Evolutionary conservation across 2,797 vertebrate species (phyloP).

Genomic region (Babyrousa celebensis): DNA sequence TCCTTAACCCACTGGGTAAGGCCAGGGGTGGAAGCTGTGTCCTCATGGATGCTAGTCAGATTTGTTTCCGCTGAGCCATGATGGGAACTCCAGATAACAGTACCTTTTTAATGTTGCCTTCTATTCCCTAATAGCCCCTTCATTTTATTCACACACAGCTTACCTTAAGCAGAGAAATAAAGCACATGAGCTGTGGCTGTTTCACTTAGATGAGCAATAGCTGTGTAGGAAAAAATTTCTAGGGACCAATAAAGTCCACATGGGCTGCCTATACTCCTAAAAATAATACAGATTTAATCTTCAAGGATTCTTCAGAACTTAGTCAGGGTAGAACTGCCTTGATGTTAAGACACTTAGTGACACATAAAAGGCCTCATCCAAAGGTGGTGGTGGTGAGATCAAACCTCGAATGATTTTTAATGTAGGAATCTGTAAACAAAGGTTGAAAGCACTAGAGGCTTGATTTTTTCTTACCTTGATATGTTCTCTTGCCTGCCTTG

Average conservation of each 20-base stretch:
- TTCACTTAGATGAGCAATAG: constrained; percentile 10
- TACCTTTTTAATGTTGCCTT: not conserved
- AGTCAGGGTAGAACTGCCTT: not conserved
- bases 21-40: too few relatives aligned
- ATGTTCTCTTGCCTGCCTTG: constrained; percentile 29
- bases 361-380: not conserved
- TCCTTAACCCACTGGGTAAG: too few relatives aligned
- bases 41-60: too few relatives aligned
- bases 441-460: not conserved
- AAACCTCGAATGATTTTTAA: constrained; percentile 21
- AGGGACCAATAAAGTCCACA: not conserved
- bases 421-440: constrained; percentile 14
- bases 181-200: not conserved
- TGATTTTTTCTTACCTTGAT: constrained; percentile 15
- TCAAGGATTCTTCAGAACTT: constrained; percentile 14
- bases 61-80: too few relatives aligned
- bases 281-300: not conserved
- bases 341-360: not conserved
- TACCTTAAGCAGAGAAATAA: not conserved
- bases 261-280: not conserved
- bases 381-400: not conserved
- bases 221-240: not conserved
- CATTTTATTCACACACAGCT: not conserved
- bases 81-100: not conserved
- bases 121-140: not conserved